phyloP scores from a whole-genome alignment of 2,888 invertebrate genomes.

The Hypomecis punctinalis region DNA sequence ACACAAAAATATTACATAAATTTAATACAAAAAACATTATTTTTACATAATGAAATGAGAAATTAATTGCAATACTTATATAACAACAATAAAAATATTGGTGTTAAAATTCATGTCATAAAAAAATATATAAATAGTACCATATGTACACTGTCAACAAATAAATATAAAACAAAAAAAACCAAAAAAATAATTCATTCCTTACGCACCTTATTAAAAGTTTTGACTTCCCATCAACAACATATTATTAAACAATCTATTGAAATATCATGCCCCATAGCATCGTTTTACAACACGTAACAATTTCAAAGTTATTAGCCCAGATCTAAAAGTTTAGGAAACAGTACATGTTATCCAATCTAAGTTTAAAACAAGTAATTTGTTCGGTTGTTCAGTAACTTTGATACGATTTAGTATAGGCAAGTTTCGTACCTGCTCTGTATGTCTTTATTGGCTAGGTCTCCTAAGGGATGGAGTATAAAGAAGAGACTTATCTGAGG shows the following conservation, averaged over 20 bases:
- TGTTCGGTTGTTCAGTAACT: constrained; percentile 52
- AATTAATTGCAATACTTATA: too few relatives aligned
- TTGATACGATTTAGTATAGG: constrained; percentile 50
- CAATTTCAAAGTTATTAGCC: constrained; percentile 33
- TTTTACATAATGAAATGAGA: too few relatives aligned
- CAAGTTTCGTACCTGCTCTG: background rate
- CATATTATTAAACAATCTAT: background rate
- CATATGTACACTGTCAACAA: too few relatives aligned
- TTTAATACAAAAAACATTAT: too few relatives aligned
- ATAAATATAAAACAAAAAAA: too few relatives aligned
- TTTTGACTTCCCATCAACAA: background rate
- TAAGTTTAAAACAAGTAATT: constrained; percentile 56
- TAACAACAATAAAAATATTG: too few relatives aligned
- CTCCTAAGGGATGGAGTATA: background rate
- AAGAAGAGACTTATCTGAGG: too few relatives aligned
- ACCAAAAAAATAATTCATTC: too few relatives aligned
- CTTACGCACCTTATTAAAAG: too few relatives aligned
- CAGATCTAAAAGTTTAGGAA: constrained; percentile 51
- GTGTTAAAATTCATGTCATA: too few relatives aligned
- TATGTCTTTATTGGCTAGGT: background rate
- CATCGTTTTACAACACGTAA: constrained; percentile 4
- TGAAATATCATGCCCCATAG: constrained; percentile 1
- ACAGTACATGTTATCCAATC: constrained; percentile 52
- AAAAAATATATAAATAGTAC: too few relatives aligned
- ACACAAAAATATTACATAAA: too few relatives aligned